These are phyloP conservation scores for Pionites leucogaster DNA, from an alignment of 2,113 vertebrate species.

Conservation along the genomic window DNA sequence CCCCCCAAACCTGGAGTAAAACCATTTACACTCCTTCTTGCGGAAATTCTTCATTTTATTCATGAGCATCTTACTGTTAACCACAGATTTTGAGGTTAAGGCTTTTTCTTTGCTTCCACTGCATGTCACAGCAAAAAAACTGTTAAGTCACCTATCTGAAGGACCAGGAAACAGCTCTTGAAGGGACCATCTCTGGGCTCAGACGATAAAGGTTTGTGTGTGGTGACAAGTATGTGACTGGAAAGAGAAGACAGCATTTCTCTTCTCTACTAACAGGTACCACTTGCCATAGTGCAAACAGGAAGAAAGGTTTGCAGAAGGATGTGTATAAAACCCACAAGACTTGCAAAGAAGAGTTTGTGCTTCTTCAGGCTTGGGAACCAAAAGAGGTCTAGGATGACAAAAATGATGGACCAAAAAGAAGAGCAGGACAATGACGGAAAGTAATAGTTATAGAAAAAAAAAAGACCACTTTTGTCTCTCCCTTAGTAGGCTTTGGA, in stretches of 20 bases:
- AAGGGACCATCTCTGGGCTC: background rate
- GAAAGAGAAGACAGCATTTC: background rate
- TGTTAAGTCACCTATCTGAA: background rate
- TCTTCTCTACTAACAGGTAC: background rate
- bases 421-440: background rate
- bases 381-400: background rate
- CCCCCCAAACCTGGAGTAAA: conserved; percentile 35
- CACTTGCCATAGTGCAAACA: background rate
- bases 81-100: background rate
- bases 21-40: background rate
- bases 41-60: conserved; percentile 1
- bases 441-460: background rate
- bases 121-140: background rate
- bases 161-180: background rate
- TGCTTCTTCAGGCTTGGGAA: background rate
- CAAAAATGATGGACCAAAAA: background rate
- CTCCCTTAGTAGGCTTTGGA: background rate
- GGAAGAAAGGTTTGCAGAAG: background rate
- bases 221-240: background rate
- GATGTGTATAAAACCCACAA: background rate
- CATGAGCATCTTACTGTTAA: background rate
- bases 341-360: background rate
- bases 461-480: background rate
- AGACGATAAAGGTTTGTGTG: background rate
- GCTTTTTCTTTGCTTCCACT: background rate